Conservation (phyloP, 1,140 invertebrate genomes). For the Mesaphorura yosii region DNA sequence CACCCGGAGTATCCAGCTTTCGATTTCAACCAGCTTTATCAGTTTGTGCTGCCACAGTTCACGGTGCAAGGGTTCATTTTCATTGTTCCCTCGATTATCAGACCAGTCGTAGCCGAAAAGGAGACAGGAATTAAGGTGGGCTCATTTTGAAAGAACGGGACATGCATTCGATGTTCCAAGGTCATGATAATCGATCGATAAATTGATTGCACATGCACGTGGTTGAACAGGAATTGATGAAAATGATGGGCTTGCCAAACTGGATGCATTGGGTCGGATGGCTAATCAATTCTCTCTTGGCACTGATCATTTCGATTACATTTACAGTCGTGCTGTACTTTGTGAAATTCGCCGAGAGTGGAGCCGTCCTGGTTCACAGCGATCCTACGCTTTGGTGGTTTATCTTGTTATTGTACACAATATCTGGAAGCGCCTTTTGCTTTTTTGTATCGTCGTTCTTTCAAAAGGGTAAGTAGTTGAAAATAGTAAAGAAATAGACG, state of each 20-base stretch:
- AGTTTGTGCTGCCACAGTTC: slow-evolving; percentile 9
- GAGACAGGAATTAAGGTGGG: slow-evolving; percentile 23
- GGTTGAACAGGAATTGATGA: slow-evolving; percentile 23
- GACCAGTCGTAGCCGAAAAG: slow-evolving; percentile 17
- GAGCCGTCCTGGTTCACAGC: slow-evolving; percentile 15
- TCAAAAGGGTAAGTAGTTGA: slow-evolving; percentile 13
- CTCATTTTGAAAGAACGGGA: no score
- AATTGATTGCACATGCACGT: no score
- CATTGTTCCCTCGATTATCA: slow-evolving; percentile 19
- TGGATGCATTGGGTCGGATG: slow-evolving; percentile 25
- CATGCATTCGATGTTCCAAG: background rate
- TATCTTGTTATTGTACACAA: slow-evolving; percentile 14
- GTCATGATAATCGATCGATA: background rate
- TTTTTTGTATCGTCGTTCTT: slow-evolving; percentile 25
- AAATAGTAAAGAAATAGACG: background rate
- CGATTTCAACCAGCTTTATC: slow-evolving; percentile 12
- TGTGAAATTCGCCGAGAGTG: slow-evolving; percentile 5
- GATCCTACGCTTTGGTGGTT: slow-evolving; percentile 20
- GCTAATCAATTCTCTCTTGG: slow-evolving; percentile 20
- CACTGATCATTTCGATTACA: slow-evolving; percentile 13
- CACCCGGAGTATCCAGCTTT: slow-evolving; percentile 15
- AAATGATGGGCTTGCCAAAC: slow-evolving; percentile 12
- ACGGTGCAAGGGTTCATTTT: slow-evolving; percentile 19
- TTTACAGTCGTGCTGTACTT: slow-evolving; percentile 16
- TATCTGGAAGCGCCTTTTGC: slow-evolving; percentile 18